Percentiles rank a stretch among this genome's conserved stretches.
Conservation (phyloP, 2,113 vertebrate species). For the human region DNA sequence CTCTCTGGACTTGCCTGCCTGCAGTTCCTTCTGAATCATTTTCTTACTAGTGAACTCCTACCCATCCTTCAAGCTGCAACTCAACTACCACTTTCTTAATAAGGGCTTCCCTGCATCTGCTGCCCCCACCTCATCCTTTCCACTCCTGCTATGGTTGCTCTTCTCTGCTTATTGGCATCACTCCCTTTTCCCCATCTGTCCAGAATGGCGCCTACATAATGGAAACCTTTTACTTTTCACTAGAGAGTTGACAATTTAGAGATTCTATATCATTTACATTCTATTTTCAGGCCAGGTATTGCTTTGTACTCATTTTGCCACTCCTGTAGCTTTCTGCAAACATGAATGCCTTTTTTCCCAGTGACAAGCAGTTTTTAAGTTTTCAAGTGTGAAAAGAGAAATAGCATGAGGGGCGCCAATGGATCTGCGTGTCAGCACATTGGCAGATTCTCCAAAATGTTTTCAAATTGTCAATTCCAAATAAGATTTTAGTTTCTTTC, state of each 20-base stretch:
- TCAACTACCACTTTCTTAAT: not conserved
- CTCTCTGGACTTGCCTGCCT: not conserved
- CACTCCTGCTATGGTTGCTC: not conserved
- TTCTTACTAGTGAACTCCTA: not conserved
- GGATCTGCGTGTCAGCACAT: not conserved
- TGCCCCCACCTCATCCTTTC: not conserved
- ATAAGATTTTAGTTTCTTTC: conserved; percentile 40
- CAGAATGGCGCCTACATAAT: not conserved
- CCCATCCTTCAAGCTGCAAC: not conserved
- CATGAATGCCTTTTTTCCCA: not conserved
- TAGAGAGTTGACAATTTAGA: not conserved
- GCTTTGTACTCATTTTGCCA: not conserved
- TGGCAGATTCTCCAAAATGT: not conserved
- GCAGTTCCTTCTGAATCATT: not conserved
- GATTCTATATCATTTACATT: not conserved
- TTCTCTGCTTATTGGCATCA: not conserved
- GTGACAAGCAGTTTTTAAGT: not conserved
- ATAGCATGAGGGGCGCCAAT: not conserved
- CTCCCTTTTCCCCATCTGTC: not conserved
- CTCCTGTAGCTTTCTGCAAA: not conserved
- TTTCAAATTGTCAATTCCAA: conserved; percentile 27
- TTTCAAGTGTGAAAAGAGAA: not conserved
- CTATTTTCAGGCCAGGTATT: not conserved
- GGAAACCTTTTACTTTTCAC: not conserved
- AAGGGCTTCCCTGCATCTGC: not conserved